A percentile compares a stretch with the other conserved stretches of the same genome.
Evolutionary conservation across 1,140 invertebrate species (phyloP).

Genomic region (Drosophila saltans): DNA sequence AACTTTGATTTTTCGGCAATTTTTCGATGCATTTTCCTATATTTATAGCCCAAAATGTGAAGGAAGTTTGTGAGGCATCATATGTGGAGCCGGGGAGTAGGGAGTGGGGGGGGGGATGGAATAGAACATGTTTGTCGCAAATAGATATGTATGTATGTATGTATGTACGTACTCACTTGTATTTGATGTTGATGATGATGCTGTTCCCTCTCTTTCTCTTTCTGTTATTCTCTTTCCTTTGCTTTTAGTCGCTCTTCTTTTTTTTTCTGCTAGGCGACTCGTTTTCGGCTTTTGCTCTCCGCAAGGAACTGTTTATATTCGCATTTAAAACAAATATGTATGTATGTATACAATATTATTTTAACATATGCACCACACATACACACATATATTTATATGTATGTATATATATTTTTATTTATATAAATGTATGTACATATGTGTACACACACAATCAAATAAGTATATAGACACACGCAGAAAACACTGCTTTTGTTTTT

Average conservation of each 20-base stretch:
- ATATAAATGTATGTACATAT: constrained; percentile 9
- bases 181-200: background rate
- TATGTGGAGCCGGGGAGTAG: background rate
- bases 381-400: background rate
- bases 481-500: constrained; percentile 4
- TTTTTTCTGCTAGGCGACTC: constrained; percentile 14
- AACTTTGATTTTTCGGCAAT: background rate
- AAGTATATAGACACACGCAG: background rate
- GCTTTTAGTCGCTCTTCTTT: constrained; percentile 7
- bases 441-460: background rate
- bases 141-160: background rate
- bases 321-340: constrained; percentile 1
- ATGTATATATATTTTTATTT: constrained; percentile 8
- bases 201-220: background rate
- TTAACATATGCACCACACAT: background rate
- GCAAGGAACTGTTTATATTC: background rate
- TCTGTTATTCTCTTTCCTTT: background rate
- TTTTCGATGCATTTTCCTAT: background rate
- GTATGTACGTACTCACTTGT: constrained; percentile 2
- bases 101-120: background rate
- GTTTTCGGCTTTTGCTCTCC: constrained; percentile 1
- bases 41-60: background rate
- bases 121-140: background rate
- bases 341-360: background rate
- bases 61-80: background rate